Percentiles rank a stretch among this genome's conserved stretches.
Conservation (phyloP, 2,797 vertebrate genomes). For the Dipus sagitta region DNA sequence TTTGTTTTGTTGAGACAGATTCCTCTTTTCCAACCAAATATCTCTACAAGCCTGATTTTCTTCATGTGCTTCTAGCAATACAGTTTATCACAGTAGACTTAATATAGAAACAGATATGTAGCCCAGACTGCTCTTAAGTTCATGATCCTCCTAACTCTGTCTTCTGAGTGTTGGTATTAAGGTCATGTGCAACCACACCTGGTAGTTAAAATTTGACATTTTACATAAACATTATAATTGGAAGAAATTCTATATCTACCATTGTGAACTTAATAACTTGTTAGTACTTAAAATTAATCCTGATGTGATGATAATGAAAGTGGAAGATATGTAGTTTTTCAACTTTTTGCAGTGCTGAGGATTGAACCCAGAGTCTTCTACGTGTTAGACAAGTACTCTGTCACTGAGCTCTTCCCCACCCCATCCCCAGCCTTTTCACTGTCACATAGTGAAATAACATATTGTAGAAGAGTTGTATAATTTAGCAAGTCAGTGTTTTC, state of each 20-base stretch:
- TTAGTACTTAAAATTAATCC: slow-evolving; percentile 17
- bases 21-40: not conserved
- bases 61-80: not conserved
- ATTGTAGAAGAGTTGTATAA: slow-evolving; percentile 41
- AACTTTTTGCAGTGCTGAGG: not conserved
- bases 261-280: not conserved
- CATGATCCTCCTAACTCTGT: not conserved
- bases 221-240: slow-evolving; percentile 50
- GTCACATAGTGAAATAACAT: not conserved
- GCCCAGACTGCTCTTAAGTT: no score
- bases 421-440: not conserved
- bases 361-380: not conserved
- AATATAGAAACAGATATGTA: not conserved
- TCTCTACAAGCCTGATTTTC: not conserved
- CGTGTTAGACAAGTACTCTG: not conserved
- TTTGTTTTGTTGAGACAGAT: not conserved
- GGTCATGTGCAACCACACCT: not conserved
- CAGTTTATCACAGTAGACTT: not conserved
- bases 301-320: slow-evolving; percentile 11
- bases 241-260: not conserved
- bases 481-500: not conserved
- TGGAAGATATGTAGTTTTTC: not conserved
- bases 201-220: not conserved
- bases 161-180: not conserved
- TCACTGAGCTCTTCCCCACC: not conserved